Percentiles rank a stretch among this genome's conserved stretches.
These are phyloP conservation scores for Harmothoe impar DNA, from an alignment of 2,888 invertebrate genomes.

Conservation along the genomic window DNA sequence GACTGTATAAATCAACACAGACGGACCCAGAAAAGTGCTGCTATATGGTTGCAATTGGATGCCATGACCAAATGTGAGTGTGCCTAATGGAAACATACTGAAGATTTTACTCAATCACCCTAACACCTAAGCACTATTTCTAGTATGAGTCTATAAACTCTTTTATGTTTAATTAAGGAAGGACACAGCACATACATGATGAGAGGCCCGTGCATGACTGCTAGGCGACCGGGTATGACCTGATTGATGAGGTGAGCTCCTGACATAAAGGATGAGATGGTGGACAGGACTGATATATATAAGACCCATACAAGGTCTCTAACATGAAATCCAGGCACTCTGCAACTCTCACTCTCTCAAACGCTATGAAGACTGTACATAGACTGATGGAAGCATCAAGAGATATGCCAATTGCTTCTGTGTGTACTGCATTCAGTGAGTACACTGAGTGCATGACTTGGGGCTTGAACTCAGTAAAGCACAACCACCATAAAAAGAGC, in stretches of 20 bases:
- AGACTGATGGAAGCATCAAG: not conserved
- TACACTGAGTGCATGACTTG: not conserved
- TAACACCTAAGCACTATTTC: not conserved
- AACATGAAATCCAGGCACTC: not conserved
- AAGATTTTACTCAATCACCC: not conserved
- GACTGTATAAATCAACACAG: slow-evolving; percentile 40
- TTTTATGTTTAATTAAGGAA: not conserved
- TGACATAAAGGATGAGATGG: not conserved
- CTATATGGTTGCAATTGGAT: not conserved
- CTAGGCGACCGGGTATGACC: not conserved
- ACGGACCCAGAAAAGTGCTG: slow-evolving; percentile 56
- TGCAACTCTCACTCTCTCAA: not conserved
- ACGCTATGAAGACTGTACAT: not conserved
- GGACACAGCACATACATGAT: not conserved
- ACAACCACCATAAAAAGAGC: too few relatives aligned
- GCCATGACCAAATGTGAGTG: slow-evolving; percentile 7
- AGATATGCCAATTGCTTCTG: not conserved
- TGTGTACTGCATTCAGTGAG: not conserved
- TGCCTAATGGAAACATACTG: slow-evolving; percentile 17
- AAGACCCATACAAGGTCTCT: not conserved
- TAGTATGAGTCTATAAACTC: not conserved
- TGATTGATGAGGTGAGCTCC: not conserved
- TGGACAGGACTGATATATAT: not conserved
- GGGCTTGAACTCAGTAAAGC: too few relatives aligned
- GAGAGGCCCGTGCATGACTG: not conserved